Conservation (phyloP, 35 echinoderm and acorn worm genomes). For the Strongylocentrotus purpuratus region DNA sequence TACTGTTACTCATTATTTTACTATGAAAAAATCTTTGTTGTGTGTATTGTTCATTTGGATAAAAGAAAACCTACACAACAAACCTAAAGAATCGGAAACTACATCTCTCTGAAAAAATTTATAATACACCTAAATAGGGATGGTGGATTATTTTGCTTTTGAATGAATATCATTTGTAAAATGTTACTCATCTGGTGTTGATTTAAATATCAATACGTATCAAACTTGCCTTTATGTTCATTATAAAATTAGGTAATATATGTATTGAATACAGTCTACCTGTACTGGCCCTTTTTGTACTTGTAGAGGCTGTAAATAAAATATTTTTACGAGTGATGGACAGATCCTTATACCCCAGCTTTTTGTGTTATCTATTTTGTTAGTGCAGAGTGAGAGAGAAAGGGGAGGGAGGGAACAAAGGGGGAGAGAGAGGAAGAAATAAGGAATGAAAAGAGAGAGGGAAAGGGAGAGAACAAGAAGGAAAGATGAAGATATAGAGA, state of each 20-base stretch:
- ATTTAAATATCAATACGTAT: background rate
- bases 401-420: background rate
- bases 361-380: background rate
- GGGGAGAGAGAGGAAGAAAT: background rate
- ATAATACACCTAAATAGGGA: background rate
- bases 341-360: background rate
- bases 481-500: no score
- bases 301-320: constrained; percentile 55
- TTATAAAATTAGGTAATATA: background rate
- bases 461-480: background rate
- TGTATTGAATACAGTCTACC: constrained; percentile 40
- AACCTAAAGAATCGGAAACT: background rate
- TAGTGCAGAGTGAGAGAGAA: background rate
- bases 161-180: background rate
- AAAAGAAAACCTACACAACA: background rate
- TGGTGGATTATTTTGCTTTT: background rate
- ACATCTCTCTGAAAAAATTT: background rate
- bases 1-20: background rate
- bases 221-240: constrained; percentile 37
- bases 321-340: constrained; percentile 55
- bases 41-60: background rate
- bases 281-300: constrained; percentile 42
- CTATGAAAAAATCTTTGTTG: background rate
- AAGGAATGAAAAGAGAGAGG: background rate
- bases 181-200: background rate